Conservation (phyloP, 1,140 invertebrate species). For the Adelges cooleyi region DNA sequence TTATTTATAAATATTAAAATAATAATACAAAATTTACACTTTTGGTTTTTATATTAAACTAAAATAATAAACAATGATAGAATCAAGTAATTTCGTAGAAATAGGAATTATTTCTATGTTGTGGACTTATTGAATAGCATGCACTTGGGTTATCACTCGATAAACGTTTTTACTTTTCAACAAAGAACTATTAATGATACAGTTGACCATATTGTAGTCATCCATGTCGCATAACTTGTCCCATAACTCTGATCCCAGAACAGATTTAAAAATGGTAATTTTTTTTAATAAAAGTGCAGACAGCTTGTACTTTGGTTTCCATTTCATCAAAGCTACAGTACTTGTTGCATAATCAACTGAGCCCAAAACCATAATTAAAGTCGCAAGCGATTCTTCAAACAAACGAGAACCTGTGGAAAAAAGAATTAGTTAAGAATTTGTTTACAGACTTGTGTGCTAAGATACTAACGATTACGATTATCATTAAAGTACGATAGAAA, state of each 20-base stretch:
- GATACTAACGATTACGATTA: not conserved
- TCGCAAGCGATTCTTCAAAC: not conserved
- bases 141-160: not conserved
- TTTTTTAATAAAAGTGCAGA: not conserved
- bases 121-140: not conserved
- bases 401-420: not conserved
- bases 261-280: not conserved
- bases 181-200: not conserved
- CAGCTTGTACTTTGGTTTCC: not conserved
- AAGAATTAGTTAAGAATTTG: too few relatives aligned
- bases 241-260: not conserved
- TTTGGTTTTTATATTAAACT: not conserved
- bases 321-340: not conserved
- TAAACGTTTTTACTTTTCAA: not conserved
- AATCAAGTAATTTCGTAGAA: not conserved
- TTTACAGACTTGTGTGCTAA: too few relatives aligned
- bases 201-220: not conserved
- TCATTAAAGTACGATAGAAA: constrained; percentile 15
- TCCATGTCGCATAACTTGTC: not conserved
- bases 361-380: not conserved
- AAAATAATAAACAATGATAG: not conserved
- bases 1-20: not conserved
- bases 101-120: not conserved
- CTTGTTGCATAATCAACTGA: constrained; percentile 9
- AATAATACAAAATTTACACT: not conserved